Evolutionary conservation across 1,140 invertebrate species (phyloP), one percentile per base, ranked within the genome.

Genomic region (Drosophila kohkoa): DNA sequence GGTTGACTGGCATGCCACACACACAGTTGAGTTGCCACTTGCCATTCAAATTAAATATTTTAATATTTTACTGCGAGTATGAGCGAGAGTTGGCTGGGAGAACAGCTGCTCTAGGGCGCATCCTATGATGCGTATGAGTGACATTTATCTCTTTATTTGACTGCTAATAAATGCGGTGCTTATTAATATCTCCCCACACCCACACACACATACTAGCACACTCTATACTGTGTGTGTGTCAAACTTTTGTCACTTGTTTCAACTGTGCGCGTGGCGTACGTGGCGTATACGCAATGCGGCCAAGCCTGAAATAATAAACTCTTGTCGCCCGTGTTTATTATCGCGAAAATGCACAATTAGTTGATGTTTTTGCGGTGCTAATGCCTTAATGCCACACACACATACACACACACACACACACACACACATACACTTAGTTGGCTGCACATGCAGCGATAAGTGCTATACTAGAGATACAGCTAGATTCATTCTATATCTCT

Each of bases 271-370:
- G 32, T 66, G 80, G 8, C 1, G 32, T 66, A 88, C 63, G 73
- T 59, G 64, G 64, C 63, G 59, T 69, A 67, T 67, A 48, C 77
- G 68, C 78, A 80, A 76, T 72, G 67, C 63, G 67, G 13, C 55
- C 60, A 59, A 69, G 71, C 68, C 85, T 87, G 83, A 85, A 88
- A 88, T 89, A 88, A 88, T 88, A 89, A 89, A 89, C 85, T 88
- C 78, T 81, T 79, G 66, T 65, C 71, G 75, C 51, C 59, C 59
- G 51, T 81, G 86, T 89, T 81, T 85, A 89, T 89, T 89, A 89
- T 89, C 85, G 81, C 81, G 73, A 89, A 89, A 89, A 81, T 89
- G 86, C 85, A 89, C 85, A 89, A 89, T 89, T 89, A 89, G 85
- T 85, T 89, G 86, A 89, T 89, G 81, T 89, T 89, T 89, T 89